A percentile compares a stretch with the other conserved stretches of the same genome.
Evolutionary conservation across 2,797 vertebrate genomes (phyloP).

Genomic region (Gorsachius magnificus): DNA sequence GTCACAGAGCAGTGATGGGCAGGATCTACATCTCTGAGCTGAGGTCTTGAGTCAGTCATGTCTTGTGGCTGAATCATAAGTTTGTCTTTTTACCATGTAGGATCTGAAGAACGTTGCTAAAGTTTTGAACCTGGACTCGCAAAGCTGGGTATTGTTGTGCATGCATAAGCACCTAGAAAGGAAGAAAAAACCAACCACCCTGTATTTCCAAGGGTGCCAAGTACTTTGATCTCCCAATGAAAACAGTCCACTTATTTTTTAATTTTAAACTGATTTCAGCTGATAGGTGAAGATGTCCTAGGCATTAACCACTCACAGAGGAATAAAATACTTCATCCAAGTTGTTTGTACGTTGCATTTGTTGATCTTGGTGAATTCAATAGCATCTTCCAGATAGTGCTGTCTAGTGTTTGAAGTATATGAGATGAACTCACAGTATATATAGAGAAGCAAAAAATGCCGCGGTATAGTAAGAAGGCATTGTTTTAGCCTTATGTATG

Average conservation of each 20-base stretch:
- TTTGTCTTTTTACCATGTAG: not conserved
- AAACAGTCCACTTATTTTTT: not conserved
- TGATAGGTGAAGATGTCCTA: not conserved
- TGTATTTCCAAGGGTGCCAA: not conserved
- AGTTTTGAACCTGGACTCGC: not conserved
- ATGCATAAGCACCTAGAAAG: not conserved
- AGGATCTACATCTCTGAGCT: not conserved
- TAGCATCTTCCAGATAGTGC: not conserved
- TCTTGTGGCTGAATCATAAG: not conserved
- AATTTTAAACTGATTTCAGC: not conserved
- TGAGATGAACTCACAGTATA: not conserved
- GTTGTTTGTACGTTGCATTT: not conserved
- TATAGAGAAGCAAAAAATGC: not conserved
- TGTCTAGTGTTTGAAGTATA: not conserved
- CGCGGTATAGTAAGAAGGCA: not conserved
- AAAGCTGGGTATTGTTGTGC: not conserved
- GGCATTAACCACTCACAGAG: not conserved
- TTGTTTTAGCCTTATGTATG: slow-evolving; percentile 3
- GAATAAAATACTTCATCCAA: not conserved
- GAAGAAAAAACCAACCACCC: accelerated
- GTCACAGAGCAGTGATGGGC: not conserved
- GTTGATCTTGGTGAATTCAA: not conserved
- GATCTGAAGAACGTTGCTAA: not conserved
- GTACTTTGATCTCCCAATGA: not conserved
- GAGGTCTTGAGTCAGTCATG: not conserved